These are phyloP conservation scores for Euplagia quadripunctaria DNA, from an alignment of 2,888 invertebrate species.

Conservation along the genomic window DNA sequence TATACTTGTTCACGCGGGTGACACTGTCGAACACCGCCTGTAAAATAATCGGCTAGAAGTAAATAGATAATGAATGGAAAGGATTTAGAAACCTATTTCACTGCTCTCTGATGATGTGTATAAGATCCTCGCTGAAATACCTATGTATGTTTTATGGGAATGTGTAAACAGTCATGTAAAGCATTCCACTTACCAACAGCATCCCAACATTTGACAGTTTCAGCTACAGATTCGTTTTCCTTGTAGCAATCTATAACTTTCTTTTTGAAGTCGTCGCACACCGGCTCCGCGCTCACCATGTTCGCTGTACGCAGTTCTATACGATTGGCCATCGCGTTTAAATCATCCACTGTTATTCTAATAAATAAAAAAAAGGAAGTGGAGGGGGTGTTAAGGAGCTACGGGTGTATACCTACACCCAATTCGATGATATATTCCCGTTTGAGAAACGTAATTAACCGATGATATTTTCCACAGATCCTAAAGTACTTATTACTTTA, in stretches of 20 bases:
- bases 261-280: slow-evolving; percentile 70
- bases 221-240: slow-evolving; percentile 44
- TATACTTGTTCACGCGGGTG: too few relatives aligned
- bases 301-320: slow-evolving; percentile 75
- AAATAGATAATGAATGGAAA: too few relatives aligned
- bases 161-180: too few relatives aligned
- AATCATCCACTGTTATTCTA: slow-evolving; percentile 74
- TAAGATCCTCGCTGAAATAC: too few relatives aligned
- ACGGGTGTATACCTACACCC: too few relatives aligned
- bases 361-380: not conserved
- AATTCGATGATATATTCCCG: too few relatives aligned
- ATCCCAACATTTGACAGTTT: slow-evolving; percentile 70
- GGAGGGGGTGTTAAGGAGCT: not conserved
- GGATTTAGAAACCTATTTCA: too few relatives aligned
- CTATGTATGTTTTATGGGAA: too few relatives aligned
- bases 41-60: too few relatives aligned
- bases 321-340: slow-evolving; percentile 67
- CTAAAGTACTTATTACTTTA: too few relatives aligned
- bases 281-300: slow-evolving; percentile 72
- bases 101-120: too few relatives aligned
- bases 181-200: slow-evolving; percentile 63
- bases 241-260: slow-evolving; percentile 74
- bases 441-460: not conserved
- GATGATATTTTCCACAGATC: slow-evolving; percentile 6
- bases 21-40: too few relatives aligned